phyloP scores from a whole-genome alignment of 2,888 invertebrate genomes.

The Schrankia costaestrigalis region DNA sequence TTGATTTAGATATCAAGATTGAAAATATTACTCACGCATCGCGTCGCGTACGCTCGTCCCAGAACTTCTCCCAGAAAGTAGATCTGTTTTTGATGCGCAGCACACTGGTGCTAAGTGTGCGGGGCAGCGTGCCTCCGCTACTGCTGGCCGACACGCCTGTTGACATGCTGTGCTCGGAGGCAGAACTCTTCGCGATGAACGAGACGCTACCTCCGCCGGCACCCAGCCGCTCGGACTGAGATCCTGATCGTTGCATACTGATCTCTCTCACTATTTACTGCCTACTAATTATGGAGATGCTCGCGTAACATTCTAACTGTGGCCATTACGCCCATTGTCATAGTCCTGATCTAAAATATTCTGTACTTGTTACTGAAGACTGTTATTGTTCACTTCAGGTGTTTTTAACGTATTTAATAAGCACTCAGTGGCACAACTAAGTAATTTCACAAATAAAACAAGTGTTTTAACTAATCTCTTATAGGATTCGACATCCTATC shows the following conservation, averaged over 20 bases:
- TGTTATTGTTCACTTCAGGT: too few relatives aligned
- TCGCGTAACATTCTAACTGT: constrained; percentile 28
- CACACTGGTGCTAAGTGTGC: constrained; percentile 89
- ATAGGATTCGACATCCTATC: constrained; percentile 31
- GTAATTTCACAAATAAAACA: constrained; percentile 38
- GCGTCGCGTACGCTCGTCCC: constrained; percentile 84
- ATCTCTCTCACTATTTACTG: too few relatives aligned
- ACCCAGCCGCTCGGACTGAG: constrained; percentile 79
- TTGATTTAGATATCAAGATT: constrained; percentile 2
- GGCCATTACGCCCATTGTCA: constrained; percentile 17
- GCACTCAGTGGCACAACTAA: constrained; percentile 22
- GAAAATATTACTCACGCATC: constrained; percentile 82
- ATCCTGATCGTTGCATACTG: constrained; percentile 81
- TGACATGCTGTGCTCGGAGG: constrained; percentile 76
- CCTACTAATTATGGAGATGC: constrained; percentile 40
- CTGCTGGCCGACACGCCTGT: constrained; percentile 73
- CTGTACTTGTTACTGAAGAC: constrained; percentile 17
- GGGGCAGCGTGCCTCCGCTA: constrained; percentile 80
- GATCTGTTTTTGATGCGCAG: constrained; percentile 88
- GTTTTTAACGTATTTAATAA: too few relatives aligned
- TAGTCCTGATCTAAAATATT: not conserved
- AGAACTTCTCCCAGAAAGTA: constrained; percentile 93
- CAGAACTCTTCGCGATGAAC: constrained; percentile 72
- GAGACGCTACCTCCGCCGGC: constrained; percentile 49
- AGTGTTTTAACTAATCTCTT: constrained; percentile 28